Evolutionary conservation across 2,888 invertebrate species (phyloP), one percentile per base, ranked within the genome.

Genomic region (Brachypalpus laphriformis): DNA sequence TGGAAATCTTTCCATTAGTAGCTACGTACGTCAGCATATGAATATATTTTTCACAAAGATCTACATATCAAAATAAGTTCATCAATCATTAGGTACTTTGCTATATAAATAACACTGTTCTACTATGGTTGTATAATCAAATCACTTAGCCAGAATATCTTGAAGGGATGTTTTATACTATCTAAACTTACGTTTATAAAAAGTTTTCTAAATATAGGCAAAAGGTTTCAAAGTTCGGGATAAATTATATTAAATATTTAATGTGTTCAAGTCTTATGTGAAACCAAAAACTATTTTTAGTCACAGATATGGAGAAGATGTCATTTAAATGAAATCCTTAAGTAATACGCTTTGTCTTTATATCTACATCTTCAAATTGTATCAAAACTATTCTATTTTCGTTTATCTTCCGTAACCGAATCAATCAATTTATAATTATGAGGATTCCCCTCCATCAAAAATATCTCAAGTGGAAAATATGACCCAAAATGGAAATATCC

Each of bases 401-500:
- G 31, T 63, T 20, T 42, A 45, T n/a, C n/a, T n/a, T n/a, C 31
- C 31, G 1, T 18, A 45, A 54, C 51, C 4, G n/a, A 66, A 40
- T 18, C 45, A 68, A 70, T 70, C 76, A 42, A 42, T 28, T 59
- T 68, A 16, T 31, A 42, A 59, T 68, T 45, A 40, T n/a, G 16
- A 51, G 9, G 70, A 47, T 51, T 11, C 40, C 14, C 20, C 11
- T 4, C 34, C 22, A 42, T 49, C 40, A 3, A 6, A 11, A 59
- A 49, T 51, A 40, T 6, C 40, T 61, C 68, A 42, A 77, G 59
- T 11, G 51, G 59, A 70, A 70, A 57, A 66, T 57, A 66, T 75
- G 31, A 54, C 42, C 68, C 59, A 14, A 61, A 59, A 70, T 42
- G 51, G n/a, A 59, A 71, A 59, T 40, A 59, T 59, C 25, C 42